Percentiles rank a stretch among this genome's conserved stretches.
phyloP scores from a whole-genome alignment of 1,140 invertebrate genomes.

The Liolophura sinensis region DNA sequence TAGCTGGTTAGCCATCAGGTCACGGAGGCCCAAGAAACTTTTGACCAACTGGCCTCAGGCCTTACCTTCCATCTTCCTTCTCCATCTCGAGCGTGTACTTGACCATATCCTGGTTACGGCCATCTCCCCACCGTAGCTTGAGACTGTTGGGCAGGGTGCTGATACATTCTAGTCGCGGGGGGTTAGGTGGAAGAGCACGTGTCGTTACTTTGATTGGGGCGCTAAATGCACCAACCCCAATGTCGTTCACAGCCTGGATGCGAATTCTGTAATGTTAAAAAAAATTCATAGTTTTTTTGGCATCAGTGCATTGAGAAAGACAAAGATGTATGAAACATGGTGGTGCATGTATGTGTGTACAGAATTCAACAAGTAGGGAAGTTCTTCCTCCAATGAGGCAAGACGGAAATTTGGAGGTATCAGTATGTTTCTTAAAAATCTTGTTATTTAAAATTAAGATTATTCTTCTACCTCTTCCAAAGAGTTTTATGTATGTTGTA shows the following conservation, averaged over 20 bases:
- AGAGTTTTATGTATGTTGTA: no score
- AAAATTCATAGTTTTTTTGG: no score
- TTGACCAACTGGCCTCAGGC: background rate
- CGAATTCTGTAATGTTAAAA: conserved; percentile 37
- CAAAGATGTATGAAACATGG: no score
- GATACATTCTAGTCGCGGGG: conserved; percentile 75
- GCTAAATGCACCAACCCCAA: conserved; percentile 80
- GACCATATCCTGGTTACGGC: conserved; percentile 68
- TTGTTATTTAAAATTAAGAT: no score
- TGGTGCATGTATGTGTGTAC: no score
- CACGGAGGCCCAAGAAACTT: background rate
- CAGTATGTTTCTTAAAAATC: no score
- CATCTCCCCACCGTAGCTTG: conserved; percentile 82
- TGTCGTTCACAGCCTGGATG: conserved; percentile 72
- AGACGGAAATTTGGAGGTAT: no score
- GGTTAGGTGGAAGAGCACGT: conserved; percentile 73
- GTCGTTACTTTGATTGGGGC: conserved; percentile 72
- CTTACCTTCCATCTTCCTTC: conserved; percentile 51
- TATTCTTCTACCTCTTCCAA: no score
- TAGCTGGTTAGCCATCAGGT: background rate
- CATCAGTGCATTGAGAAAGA: no score
- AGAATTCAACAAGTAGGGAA: no score
- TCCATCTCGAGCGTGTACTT: conserved; percentile 75
- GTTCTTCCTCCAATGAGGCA: no score
- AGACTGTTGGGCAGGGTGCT: conserved; percentile 76